Evolutionary conservation across 1,140 invertebrate species (phyloP), one percentile per base, ranked within the genome.

Genomic region (Zaprionus gabonicus): DNA sequence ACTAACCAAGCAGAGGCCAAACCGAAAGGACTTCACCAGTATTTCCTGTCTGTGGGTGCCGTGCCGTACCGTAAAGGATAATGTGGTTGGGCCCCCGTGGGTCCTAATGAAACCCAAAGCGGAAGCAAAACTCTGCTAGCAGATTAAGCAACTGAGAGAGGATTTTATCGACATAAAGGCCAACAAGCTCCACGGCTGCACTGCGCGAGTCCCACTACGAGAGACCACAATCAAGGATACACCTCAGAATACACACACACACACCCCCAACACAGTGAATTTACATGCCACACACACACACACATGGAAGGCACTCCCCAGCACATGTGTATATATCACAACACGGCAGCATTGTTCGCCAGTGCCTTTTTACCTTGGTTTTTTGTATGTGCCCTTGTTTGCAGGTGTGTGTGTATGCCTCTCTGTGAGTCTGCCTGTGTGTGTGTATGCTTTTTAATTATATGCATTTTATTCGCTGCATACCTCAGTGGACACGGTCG

Each of bases 101-200:
- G 70, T 41, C 79, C 68, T 78, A 82, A 91, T 91, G 86, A 90
- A 88, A 90, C 81, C 85, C 81, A 80, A 79, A 85, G 76, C 85
- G 85, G 85, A 90, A 90, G 86, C 85, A 77, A 80, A 78, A 81
- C 81, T 79, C 81, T 79, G 86, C 72, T 78, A 75, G 85, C 85
- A 88, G 85, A 88, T 90, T 90, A 90, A 85, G 85, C 85, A 80
- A 82, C 85, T 68, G 85, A 85, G 86, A 90, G 86, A 70, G 85
- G 79, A 90, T 90, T 90, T 90, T 34, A 90, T 85, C 79, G 82
- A 76, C 85, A 83, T 73, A 77, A 82, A 77, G 83, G 80, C 80
- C 68, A 59, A 68, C 62, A 31, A 56, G 59, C 57, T 27, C 44
- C 25, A 20, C 65, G 23, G 38, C 71, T 76, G 71, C 74, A 79